A percentile compares a stretch with the other conserved stretches of the same genome.
Evolutionary conservation across 2,888 invertebrate genomes (phyloP).

Genomic region (Entomobrya proxima): DNA sequence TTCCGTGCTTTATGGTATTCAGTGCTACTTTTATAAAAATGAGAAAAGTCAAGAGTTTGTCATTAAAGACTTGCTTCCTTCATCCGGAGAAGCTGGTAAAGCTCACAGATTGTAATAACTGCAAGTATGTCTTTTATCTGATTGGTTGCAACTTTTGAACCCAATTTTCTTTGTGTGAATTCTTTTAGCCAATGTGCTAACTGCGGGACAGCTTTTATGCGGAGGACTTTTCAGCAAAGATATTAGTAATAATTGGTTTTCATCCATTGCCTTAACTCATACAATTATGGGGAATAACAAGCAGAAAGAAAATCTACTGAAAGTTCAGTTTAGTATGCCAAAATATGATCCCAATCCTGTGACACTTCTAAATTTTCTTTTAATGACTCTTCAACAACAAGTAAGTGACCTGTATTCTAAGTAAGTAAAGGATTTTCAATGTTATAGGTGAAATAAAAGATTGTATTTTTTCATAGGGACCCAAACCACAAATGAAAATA

Average conservation of each 20-base stretch:
- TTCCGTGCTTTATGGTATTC: slow-evolving; percentile 97
- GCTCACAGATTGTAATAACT: background rate
- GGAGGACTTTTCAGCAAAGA: slow-evolving; percentile 94
- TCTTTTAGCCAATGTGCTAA: slow-evolving; percentile 77
- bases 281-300: slow-evolving; percentile 89
- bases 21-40: slow-evolving; percentile 96
- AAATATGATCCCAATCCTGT: slow-evolving; percentile 90
- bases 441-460: too few species aligned
- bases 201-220: slow-evolving; percentile 91
- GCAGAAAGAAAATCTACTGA: slow-evolving; percentile 92
- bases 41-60: slow-evolving; percentile 91
- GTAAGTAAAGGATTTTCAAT: too few species aligned
- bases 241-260: slow-evolving; percentile 95
- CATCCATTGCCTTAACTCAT: slow-evolving; percentile 93
- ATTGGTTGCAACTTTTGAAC: background rate
- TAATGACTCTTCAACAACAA: slow-evolving; percentile 89
- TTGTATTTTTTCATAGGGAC: slow-evolving; percentile 80
- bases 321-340: slow-evolving; percentile 90
- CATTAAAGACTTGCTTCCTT: slow-evolving; percentile 94
- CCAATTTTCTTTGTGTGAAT: slow-evolving; percentile 14
- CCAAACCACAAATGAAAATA: slow-evolving; percentile 88
- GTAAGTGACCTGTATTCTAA: slow-evolving; percentile 27
- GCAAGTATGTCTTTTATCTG: background rate
- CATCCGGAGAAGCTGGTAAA: slow-evolving; percentile 84
- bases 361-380: slow-evolving; percentile 92